phyloP scores from a whole-genome alignment of 2,888 invertebrate species.

The Ophraella communa region DNA sequence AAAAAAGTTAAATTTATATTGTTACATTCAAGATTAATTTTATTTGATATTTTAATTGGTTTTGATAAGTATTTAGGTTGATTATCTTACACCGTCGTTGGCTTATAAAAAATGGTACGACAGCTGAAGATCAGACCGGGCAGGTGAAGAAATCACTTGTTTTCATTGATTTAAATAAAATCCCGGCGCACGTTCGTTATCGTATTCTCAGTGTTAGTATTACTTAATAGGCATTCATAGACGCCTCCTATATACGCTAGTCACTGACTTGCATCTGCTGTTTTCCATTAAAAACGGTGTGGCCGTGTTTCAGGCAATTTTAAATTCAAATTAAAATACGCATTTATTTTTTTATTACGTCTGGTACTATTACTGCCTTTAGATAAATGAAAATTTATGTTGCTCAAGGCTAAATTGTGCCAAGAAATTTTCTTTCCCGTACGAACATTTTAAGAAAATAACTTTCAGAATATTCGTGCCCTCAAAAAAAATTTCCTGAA shows the following conservation, averaged over 20 bases:
- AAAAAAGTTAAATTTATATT: too few relatives aligned
- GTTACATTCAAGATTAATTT: too few relatives aligned
- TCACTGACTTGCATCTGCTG: neutral
- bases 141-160: constrained; percentile 3
- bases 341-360: neutral
- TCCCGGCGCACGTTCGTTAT: neutral
- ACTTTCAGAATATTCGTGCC: too few relatives aligned
- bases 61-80: neutral
- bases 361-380: neutral
- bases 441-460: too few relatives aligned
- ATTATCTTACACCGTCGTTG: neutral
- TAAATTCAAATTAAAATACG: neutral
- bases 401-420: too few relatives aligned
- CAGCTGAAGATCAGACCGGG: constrained; percentile 1
- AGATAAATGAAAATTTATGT: neutral
- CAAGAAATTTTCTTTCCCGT: too few relatives aligned
- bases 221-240: neutral
- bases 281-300: neutral
- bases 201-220: constrained; percentile 8
- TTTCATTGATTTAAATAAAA: neutral
- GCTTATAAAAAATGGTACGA: neutral
- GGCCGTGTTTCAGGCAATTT: neutral
- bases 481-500: too few relatives aligned
- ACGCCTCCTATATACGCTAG: neutral
- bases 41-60: neutral